These are phyloP conservation scores for Alloscopus bannaensis DNA, from an alignment of 2,888 invertebrate genomes.

Conservation along the genomic window DNA sequence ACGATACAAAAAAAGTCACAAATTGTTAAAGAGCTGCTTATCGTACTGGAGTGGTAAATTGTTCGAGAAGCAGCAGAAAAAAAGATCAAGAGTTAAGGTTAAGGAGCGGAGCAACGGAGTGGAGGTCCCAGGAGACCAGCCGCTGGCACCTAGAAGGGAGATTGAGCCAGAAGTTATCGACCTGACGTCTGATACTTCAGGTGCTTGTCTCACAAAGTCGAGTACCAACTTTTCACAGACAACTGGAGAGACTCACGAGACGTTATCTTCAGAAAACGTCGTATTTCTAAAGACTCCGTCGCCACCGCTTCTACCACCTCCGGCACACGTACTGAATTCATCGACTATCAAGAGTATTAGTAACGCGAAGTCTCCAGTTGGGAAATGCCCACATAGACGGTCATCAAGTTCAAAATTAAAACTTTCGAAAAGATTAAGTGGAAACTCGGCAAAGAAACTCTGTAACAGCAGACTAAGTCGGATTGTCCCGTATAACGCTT, in stretches of 20 bases:
- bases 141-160: not conserved
- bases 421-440: not conserved
- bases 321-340: no score
- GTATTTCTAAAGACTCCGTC: no score
- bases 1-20: slow-evolving; percentile 18
- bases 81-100: slow-evolving; percentile 9
- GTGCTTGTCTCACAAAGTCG: no score
- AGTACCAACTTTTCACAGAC: no score
- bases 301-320: no score
- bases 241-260: no score
- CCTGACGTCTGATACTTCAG: no score
- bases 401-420: not conserved
- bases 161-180: slow-evolving; percentile 11
- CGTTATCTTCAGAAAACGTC: no score
- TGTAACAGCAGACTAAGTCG: slow-evolving; percentile 31
- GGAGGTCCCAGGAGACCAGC: not conserved
- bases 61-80: slow-evolving; percentile 17
- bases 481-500: slow-evolving; percentile 46
- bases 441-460: not conserved
- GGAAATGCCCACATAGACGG: no score
- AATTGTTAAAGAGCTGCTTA: slow-evolving; percentile 52
- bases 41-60: slow-evolving; percentile 28
- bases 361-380: no score
- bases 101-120: not conserved
- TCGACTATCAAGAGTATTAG: no score